These are phyloP conservation scores for Pyrgilauda ruficollis DNA, from an alignment of 2,113 vertebrate genomes.

Conservation along the genomic window DNA sequence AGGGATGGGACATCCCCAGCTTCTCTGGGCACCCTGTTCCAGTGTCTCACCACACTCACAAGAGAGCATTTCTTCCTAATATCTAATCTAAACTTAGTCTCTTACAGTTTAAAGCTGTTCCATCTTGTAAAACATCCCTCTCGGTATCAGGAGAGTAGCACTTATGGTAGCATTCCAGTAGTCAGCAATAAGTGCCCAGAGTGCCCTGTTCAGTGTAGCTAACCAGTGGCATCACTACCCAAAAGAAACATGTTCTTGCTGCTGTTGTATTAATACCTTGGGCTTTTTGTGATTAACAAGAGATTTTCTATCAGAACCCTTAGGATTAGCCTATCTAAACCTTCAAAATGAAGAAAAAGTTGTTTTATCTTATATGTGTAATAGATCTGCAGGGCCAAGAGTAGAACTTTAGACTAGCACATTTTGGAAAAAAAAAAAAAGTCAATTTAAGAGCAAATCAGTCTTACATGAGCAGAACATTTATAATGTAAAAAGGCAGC, in stretches of 20 bases:
- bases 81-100: not conserved
- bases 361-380: not conserved
- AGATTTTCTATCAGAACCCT: not conserved
- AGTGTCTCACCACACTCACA: not conserved
- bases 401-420: not conserved
- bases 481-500: slow-evolving; percentile 71
- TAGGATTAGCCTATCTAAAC: not conserved
- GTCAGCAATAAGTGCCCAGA: not conserved
- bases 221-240: not conserved
- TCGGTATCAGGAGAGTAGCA: not conserved
- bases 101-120: not conserved
- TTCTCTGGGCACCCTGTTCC: not conserved
- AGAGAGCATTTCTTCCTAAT: not conserved
- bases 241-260: not conserved
- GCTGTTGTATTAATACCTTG: not conserved
- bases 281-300: not conserved
- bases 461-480: slow-evolving; percentile 44
- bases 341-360: not conserved
- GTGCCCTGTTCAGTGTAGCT: not conserved
- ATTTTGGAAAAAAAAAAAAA: not conserved
- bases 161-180: not conserved
- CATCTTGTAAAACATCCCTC: not conserved
- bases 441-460: slow-evolving; percentile 56
- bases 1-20: not conserved
- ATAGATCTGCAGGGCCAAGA: not conserved